These are phyloP conservation scores for Ischnus inquisitorius DNA, from an alignment of 2,888 invertebrate genomes.

Conservation along the genomic window DNA sequence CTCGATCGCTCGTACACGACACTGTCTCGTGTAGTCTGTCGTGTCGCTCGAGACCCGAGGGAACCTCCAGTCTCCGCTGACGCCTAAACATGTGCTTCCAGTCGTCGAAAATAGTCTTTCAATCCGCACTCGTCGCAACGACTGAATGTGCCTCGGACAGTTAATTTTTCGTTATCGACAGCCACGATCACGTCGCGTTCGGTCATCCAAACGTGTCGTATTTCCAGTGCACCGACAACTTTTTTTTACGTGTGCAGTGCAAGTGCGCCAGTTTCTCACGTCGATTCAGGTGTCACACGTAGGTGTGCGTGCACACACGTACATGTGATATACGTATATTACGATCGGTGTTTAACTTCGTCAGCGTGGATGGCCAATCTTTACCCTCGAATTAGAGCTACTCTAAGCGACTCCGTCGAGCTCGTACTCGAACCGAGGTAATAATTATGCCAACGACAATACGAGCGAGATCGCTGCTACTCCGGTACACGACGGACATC, in stretches of 20 bases:
- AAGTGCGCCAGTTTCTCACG: slow-evolving; percentile 23
- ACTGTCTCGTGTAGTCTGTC: slow-evolving; percentile 39
- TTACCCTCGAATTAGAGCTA: slow-evolving; percentile 49
- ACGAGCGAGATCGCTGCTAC: slow-evolving; percentile 66
- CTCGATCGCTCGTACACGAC: slow-evolving; percentile 7
- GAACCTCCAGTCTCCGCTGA: slow-evolving; percentile 53
- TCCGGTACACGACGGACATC: slow-evolving; percentile 66
- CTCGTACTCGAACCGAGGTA: slow-evolving; percentile 44
- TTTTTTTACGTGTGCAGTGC: not conserved
- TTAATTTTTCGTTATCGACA: not conserved
- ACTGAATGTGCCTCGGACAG: slow-evolving; percentile 59
- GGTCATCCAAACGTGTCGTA: not conserved
- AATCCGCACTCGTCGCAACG: slow-evolving; percentile 44
- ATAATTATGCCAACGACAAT: slow-evolving; percentile 73
- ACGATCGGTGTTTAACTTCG: slow-evolving; percentile 40
- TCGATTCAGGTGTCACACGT: slow-evolving; percentile 36
- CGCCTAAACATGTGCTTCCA: slow-evolving; percentile 66
- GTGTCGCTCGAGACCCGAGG: slow-evolving; percentile 23
- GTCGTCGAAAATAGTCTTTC: slow-evolving; percentile 62
- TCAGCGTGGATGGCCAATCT: slow-evolving; percentile 52
- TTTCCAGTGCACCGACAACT: not conserved
- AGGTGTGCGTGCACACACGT: not conserved
- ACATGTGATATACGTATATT: not conserved
- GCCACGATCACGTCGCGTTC: not conserved
- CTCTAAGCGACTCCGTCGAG: slow-evolving; percentile 44